Evolutionary conservation across 2,888 invertebrate genomes (phyloP), one percentile per base, ranked within the genome.

Genomic region (Bhutanitis thaidina): DNA sequence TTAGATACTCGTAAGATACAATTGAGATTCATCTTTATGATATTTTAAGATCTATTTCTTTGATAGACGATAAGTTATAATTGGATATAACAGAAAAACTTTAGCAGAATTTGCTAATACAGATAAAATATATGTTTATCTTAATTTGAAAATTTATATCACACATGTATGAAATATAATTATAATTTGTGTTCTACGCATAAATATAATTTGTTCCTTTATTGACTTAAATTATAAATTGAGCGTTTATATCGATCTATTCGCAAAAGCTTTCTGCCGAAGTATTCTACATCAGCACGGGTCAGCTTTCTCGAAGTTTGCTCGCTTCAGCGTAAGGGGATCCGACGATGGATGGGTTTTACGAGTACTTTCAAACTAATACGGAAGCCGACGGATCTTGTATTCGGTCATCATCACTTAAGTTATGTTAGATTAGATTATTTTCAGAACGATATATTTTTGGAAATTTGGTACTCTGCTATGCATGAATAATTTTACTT

Each of bases 241-340:
- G 41, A 32, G 35, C 45, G 30, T 10, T 30, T 30, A 8, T 41
- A 32, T 30, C 7, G 3, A 12, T 15, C n/a, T 5, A 37, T 4
- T n/a, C 37, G 30, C 29, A 13, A n/a, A 25, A 40, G 12, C 13
- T 14, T 36, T 52, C 36, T 34, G 32, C 32, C 34, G n/a, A 37
- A 55, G 48, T 45, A 29, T 44, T 20, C 47, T 41, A 50, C 47
- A 50, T 55, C 55, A 52, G 55, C 47, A 32, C 30, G 52, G 55
- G 49, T 50, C 55, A 45, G 55, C 53, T 55, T 53, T 55, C 27
- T 39, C 46, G 12, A 48, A 52, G 52, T 52, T 52, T 43, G 37
- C 34, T 27, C 52, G 37, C 46, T 47, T 43, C 10, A 43, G 49
- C 49, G 49, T 49, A 32, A 43, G 32, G 14, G 43, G 43, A 27